A percentile compares a stretch with the other conserved stretches of the same genome.
phyloP scores from a whole-genome alignment of 2,113 vertebrate genomes.

The Talpa occidentalis region DNA sequence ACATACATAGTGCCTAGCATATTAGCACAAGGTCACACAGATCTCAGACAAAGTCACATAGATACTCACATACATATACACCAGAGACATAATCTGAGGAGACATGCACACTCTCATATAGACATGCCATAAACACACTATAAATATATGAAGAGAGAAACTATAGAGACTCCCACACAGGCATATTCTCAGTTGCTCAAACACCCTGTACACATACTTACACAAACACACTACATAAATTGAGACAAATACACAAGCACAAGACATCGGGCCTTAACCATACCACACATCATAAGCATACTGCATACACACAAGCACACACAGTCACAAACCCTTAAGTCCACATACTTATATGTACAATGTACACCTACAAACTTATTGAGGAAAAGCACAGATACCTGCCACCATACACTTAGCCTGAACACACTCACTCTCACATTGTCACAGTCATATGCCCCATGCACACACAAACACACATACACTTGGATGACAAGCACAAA shows the following conservation, averaged over 20 bases:
- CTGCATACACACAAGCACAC: background rate
- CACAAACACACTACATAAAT: background rate
- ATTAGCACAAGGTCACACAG: conserved; percentile 14
- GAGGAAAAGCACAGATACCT: background rate
- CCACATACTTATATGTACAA: conserved; percentile 3
- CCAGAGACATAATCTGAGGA: conserved; percentile 32
- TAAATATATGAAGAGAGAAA: background rate
- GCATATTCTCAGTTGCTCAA: background rate
- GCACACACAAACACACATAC: background rate
- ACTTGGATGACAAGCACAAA: background rate
- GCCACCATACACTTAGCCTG: background rate
- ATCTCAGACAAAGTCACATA: background rate
- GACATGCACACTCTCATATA: background rate
- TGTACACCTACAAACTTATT: background rate
- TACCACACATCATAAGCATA: background rate
- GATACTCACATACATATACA: background rate
- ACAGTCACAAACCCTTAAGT: conserved; percentile 41
- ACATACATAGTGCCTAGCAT: background rate
- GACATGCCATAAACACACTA: background rate
- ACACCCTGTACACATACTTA: background rate
- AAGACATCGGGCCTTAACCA: conserved; percentile 19
- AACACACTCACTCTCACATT: background rate
- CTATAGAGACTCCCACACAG: background rate
- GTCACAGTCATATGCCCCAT: background rate
- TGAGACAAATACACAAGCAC: conserved; percentile 16